Evolutionary conservation across 2,797 vertebrate species (phyloP).

Genomic region (Scolopax bukidnonensis): DNA sequence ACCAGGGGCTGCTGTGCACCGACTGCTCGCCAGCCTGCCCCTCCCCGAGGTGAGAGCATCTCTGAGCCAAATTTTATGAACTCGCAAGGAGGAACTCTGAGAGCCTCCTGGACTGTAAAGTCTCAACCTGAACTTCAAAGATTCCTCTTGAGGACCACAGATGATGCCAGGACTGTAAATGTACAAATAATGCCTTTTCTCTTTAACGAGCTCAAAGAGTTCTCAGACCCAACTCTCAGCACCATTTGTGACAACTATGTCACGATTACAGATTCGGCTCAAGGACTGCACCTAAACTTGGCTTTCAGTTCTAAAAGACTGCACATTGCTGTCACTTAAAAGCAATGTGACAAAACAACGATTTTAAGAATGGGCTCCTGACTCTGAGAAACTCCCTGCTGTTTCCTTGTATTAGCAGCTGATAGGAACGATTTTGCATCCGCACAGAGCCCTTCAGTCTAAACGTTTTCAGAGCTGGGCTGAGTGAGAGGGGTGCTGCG

Average conservation of each 20-base stretch:
- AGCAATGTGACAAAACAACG: not conserved
- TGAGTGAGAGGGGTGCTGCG: not conserved
- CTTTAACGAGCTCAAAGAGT: not conserved
- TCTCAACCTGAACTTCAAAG: not conserved
- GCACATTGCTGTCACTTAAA: not conserved
- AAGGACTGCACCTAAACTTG: not conserved
- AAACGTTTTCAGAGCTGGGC: not conserved
- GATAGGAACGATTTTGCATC: not conserved
- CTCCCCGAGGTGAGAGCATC: not conserved
- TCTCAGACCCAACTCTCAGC: not conserved
- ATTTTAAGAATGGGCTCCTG: not conserved
- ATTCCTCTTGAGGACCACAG: not conserved
- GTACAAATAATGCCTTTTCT: not conserved
- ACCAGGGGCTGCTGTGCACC: rapidly evolving
- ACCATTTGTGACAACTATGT: not conserved
- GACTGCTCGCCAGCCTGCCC: not conserved
- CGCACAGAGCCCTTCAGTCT: not conserved
- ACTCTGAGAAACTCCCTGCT: not conserved
- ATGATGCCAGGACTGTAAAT: not conserved
- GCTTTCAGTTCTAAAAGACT: not conserved
- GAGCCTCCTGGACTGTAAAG: not conserved
- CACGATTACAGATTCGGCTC: not conserved
- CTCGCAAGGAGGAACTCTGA: not conserved
- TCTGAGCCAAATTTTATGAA: not conserved
- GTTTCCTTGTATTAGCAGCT: not conserved